A percentile compares a stretch with the other conserved stretches of the same genome.
These are phyloP conservation scores for Ctenicera cuprea DNA, from an alignment of 2,888 invertebrate species.

Conservation along the genomic window DNA sequence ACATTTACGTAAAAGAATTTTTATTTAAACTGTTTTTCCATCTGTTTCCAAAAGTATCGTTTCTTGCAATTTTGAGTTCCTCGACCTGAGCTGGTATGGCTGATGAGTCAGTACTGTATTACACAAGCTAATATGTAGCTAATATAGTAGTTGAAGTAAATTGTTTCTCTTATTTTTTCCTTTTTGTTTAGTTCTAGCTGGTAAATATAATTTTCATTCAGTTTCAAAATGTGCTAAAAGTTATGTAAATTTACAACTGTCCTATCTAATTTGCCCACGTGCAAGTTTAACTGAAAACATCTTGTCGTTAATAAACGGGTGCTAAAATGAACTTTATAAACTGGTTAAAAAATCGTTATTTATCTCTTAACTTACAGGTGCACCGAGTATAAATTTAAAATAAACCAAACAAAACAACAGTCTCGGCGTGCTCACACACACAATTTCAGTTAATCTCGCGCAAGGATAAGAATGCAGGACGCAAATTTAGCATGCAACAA, in stretches of 20 bases:
- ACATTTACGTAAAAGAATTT: too few species aligned
- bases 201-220: slow-evolving; percentile 7
- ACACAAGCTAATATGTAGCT: too few species aligned
- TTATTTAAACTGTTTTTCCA: too few species aligned
- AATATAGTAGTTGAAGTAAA: too few species aligned
- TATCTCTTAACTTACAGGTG: slow-evolving; percentile 36
- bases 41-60: too few species aligned
- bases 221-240: not conserved
- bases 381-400: slow-evolving; percentile 37
- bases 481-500: slow-evolving; percentile 52
- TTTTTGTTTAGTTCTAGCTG: too few species aligned
- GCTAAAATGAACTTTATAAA: not conserved
- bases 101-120: too few species aligned
- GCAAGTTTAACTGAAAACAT: not conserved
- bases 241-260: slow-evolving; percentile 16
- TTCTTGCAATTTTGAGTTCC: too few species aligned
- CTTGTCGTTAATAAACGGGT: not conserved
- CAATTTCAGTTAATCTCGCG: slow-evolving; percentile 37
- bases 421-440: slow-evolving; percentile 15
- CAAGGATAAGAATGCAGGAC: slow-evolving; percentile 42
- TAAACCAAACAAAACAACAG: slow-evolving; percentile 16
- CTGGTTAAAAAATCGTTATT: slow-evolving; percentile 24
- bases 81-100: too few species aligned
- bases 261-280: not conserved
- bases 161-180: too few species aligned